Percentiles rank a stretch among this genome's conserved stretches.
These are phyloP conservation scores for Neocrepidodera transversa DNA, from an alignment of 2,888 invertebrate species.

Conservation along the genomic window DNA sequence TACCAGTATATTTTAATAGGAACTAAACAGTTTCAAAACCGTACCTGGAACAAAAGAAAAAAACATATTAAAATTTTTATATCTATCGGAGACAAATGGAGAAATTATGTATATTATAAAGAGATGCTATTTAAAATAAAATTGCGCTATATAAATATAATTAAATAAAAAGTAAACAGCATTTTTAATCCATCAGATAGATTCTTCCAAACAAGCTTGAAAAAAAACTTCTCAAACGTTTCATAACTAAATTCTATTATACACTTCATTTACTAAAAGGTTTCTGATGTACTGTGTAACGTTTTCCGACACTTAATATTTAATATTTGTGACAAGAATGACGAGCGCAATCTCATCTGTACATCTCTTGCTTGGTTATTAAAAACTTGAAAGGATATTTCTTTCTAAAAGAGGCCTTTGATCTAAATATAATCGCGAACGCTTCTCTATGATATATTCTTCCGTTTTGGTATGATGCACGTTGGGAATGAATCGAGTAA, in stretches of 20 bases:
- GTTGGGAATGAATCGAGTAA: constrained; percentile 4
- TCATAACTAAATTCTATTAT: constrained; percentile 21
- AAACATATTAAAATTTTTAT: too few species aligned
- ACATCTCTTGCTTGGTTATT: constrained; percentile 38
- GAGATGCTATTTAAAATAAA: too few species aligned
- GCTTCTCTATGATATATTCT: constrained; percentile 28
- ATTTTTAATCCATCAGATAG: neutral
- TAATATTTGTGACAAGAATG: constrained; percentile 26
- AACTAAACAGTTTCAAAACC: too few species aligned
- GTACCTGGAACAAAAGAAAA: too few species aligned
- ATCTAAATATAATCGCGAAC: constrained; percentile 44
- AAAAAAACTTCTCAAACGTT: constrained; percentile 1
- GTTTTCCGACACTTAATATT: constrained; percentile 27
- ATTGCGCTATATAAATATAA: too few species aligned
- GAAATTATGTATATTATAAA: too few species aligned
- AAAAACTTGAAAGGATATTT: constrained; percentile 42
- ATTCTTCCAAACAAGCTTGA: neutral
- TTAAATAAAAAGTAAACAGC: too few species aligned
- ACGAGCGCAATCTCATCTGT: constrained; percentile 19
- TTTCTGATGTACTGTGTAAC: constrained; percentile 18
- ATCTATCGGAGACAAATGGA: too few species aligned
- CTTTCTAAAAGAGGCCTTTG: constrained; percentile 38
- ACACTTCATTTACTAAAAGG: constrained; percentile 25
- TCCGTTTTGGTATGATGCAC: constrained; percentile 18
- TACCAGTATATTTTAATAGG: too few species aligned